Evolutionary conservation across 2,888 invertebrate species (phyloP).

Genomic region (Megalurothrips usitatus): DNA sequence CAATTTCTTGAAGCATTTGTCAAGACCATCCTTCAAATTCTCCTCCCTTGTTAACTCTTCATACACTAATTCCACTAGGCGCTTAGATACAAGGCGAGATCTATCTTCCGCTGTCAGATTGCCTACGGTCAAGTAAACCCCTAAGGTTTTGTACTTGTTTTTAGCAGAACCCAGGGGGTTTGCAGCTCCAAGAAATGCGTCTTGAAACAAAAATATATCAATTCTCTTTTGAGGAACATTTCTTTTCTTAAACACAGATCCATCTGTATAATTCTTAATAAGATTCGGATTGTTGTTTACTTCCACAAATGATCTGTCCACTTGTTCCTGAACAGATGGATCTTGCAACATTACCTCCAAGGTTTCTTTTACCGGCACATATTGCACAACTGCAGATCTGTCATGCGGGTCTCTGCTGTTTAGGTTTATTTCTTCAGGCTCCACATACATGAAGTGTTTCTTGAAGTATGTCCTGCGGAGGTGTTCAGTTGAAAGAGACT

Average conservation of each 20-base stretch:
- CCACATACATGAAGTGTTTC: too few relatives aligned
- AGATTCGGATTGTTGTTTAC: not conserved
- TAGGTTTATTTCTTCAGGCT: not conserved
- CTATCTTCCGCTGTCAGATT: not conserved
- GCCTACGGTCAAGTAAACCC: not conserved
- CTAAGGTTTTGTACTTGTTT: not conserved
- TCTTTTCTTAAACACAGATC: not conserved
- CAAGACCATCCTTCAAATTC: not conserved
- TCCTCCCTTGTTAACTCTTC: too few relatives aligned
- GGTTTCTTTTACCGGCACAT: not conserved
- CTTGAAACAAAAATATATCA: not conserved
- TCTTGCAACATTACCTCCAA: not conserved
- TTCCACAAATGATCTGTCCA: not conserved
- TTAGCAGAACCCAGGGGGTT: not conserved
- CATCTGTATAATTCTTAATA: not conserved
- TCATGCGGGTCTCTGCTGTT: not conserved
- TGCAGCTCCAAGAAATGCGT: not conserved
- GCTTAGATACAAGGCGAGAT: not conserved
- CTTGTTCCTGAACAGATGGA: not conserved
- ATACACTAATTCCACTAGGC: too few relatives aligned
- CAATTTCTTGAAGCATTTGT: not conserved
- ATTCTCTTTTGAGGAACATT: not conserved
- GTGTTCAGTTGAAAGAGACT: not conserved
- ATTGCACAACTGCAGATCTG: too few relatives aligned
- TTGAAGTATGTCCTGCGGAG: not conserved